A percentile compares a stretch with the other conserved stretches of the same genome.
These are phyloP conservation scores for Chiroxiphia lanceolata DNA, from an alignment of 2,797 vertebrate species.

Conservation along the genomic window DNA sequence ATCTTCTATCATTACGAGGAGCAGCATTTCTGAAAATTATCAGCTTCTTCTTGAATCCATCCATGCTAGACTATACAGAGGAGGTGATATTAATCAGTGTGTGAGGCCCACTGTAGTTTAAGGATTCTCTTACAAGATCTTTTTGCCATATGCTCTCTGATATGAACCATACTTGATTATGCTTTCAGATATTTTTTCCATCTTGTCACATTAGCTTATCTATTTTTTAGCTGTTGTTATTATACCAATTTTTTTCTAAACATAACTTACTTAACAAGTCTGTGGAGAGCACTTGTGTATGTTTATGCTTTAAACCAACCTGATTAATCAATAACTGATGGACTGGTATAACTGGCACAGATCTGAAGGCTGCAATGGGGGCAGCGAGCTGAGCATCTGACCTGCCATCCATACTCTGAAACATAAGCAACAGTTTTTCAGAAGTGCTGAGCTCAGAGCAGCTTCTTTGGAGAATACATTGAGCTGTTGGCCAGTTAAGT, in stretches of 20 bases:
- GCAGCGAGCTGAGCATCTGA: not conserved
- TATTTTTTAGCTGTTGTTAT: slow-evolving; percentile 8
- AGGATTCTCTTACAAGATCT: slow-evolving; percentile 43
- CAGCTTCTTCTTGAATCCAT: slow-evolving; percentile 12
- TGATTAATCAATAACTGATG: not conserved
- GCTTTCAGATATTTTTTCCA: not conserved
- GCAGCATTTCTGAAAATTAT: slow-evolving; percentile 38
- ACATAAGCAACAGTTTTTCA: not conserved
- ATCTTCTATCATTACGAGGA: slow-evolving; percentile 52
- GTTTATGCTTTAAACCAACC: not conserved
- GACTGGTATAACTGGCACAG: not conserved
- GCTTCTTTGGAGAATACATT: not conserved
- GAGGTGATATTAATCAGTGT: slow-evolving; percentile 28
- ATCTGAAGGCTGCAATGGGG: not conserved
- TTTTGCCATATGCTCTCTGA: slow-evolving; percentile 30
- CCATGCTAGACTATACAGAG: slow-evolving; percentile 28
- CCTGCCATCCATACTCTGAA: not conserved
- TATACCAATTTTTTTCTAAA: not conserved
- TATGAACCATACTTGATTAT: slow-evolving; percentile 39
- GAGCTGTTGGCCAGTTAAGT: not conserved
- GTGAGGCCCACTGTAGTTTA: slow-evolving; percentile 19
- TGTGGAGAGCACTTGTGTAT: not conserved
- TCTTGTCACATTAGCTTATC: slow-evolving; percentile 2
- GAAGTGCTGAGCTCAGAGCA: not conserved
- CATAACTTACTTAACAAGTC: not conserved